phyloP scores from a whole-genome alignment of 2,113 vertebrate species.

The Paracanthobrama guichenoti region DNA sequence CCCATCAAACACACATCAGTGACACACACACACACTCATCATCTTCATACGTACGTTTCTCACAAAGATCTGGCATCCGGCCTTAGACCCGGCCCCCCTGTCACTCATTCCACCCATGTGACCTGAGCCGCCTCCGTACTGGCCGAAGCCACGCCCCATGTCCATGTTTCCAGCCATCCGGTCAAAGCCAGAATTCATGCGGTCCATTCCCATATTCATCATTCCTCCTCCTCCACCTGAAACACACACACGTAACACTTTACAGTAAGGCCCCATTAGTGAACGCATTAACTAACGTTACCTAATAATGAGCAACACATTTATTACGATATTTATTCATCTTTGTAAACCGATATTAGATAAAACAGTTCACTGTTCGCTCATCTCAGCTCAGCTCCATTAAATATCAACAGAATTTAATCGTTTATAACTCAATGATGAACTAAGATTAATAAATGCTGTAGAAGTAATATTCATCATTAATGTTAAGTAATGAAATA shows the following conservation, averaged over 20 bases:
- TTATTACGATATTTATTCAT: no score
- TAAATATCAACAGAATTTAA: no score
- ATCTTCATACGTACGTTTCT: slow-evolving; percentile 86
- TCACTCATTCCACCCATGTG: slow-evolving; percentile 88
- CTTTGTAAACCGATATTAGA: no score
- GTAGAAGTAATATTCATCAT: no score
- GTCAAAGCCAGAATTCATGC: slow-evolving; percentile 89
- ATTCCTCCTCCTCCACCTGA: slow-evolving; percentile 79
- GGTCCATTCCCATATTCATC: slow-evolving; percentile 88
- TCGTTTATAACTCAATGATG: no score
- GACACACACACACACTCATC: not conserved
- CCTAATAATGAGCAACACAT: no score
- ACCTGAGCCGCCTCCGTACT: slow-evolving; percentile 71
- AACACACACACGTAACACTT: slow-evolving; percentile 5
- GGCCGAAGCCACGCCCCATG: slow-evolving; percentile 86
- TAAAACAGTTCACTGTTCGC: no score
- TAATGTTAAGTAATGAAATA: no score
- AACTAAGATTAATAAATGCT: no score
- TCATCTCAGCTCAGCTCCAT: no score
- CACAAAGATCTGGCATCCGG: slow-evolving; percentile 97
- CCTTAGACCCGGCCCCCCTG: slow-evolving; percentile 84
- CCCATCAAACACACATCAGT: not conserved
- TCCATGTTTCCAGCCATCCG: slow-evolving; percentile 90
- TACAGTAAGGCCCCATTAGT: no score
- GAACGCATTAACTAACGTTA: no score